Base-by-base conservation (phyloP, 1,140 invertebrate genomes). In the Meloidogyne chitwoodi region DNA sequence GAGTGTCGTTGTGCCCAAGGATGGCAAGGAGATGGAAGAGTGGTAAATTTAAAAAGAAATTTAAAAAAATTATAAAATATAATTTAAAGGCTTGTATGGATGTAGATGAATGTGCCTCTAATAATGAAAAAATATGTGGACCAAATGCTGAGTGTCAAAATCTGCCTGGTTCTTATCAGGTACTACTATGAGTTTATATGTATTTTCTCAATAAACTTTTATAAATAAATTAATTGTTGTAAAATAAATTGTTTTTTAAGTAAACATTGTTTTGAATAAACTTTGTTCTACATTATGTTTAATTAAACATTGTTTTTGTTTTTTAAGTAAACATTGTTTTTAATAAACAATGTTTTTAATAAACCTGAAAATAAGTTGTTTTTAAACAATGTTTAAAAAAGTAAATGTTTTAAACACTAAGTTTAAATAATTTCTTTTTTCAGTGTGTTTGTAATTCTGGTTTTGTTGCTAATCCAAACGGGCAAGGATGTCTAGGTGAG, bases 141-240 rank as follows among this genome's bases (percentile, higher is more conserved):
- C 12, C 24, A 27, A 44, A 81, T 65, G 80, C 80, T n/a, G 76
- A 76, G n/a, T 81, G 80, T 34, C 75, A 81, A 68, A 81, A 81
- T 61, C 75, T 63, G 14, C 14, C 64, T 38, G 80, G 80, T 29
- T 78, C 79, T 1, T 81, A 81, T 79, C 76, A 73, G 70, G 70
- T 73, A 1, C 62, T 14, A 48, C 3, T 19, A 11, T 12, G 38
- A 11, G 38, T 41, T 14, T 41, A 2, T 41, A 14, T 41, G 38
- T 10, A 14, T 41, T 41, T 12, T 12, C 12, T 41, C 11, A 3
- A 3, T 34, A 34, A 34, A 10, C 10, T 34, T 34, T 4, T 4
- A 4, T 34, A 34, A 34, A 4, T 34, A 34, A 34, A 34, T 4
- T 10, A 34, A 34, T 4, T 34, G 31, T 34, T 34, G 31, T 34